phyloP scores from a whole-genome alignment of 2,888 invertebrate genomes.

The Octonoba sinensis region DNA sequence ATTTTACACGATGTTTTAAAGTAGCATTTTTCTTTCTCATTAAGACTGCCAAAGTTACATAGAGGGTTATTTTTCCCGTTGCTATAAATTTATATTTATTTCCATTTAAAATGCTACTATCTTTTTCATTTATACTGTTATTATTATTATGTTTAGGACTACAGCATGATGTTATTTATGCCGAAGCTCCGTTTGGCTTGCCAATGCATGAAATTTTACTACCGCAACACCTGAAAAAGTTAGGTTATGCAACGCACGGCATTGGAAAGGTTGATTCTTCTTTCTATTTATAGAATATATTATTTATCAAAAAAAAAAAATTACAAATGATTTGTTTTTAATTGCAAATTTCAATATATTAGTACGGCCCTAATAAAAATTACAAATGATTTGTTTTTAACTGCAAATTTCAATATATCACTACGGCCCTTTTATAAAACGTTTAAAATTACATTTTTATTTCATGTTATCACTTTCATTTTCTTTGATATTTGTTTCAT shows the following conservation, averaged over 20 bases:
- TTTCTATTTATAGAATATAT: neutral
- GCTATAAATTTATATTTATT: neutral
- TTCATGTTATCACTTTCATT: too few relatives aligned
- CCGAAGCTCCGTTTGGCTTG: conserved; percentile 75
- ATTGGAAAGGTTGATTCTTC: conserved; percentile 77
- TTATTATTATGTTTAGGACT: conserved; percentile 27
- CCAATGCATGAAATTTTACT: conserved; percentile 84
- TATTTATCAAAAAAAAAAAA: too few relatives aligned
- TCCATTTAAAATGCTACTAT: neutral
- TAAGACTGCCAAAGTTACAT: too few relatives aligned
- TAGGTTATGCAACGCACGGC: conserved; percentile 85
- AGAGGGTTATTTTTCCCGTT: neutral
- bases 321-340: too few relatives aligned
- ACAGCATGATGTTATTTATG: conserved; percentile 50
- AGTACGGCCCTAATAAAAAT: too few relatives aligned
- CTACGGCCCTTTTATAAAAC: too few relatives aligned
- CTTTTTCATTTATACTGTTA: neutral
- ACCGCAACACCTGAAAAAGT: conserved; percentile 83
- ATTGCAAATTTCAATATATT: too few relatives aligned
- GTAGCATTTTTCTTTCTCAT: neutral
- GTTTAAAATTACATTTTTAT: too few relatives aligned
- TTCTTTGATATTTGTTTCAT: too few relatives aligned
- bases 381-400: too few relatives aligned
- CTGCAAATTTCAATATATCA: too few relatives aligned
- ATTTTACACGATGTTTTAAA: too few relatives aligned